phyloP scores from a whole-genome alignment of 1,140 invertebrate genomes.

The Neuroterus valhalla region DNA sequence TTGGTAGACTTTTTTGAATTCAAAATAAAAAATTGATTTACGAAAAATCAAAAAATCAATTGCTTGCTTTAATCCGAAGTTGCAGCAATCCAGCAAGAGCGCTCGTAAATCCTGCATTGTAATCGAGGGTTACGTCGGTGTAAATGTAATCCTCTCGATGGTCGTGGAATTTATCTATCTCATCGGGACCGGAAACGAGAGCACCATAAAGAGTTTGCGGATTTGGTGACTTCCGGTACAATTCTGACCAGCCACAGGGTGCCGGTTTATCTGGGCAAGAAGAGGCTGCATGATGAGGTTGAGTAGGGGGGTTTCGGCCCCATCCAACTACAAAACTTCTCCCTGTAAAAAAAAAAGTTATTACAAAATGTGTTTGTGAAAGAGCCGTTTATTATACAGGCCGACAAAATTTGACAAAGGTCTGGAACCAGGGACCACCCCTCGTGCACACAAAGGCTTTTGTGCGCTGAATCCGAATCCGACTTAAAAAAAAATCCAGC shows the following conservation, averaged over 20 bases:
- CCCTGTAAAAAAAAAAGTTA: constrained; percentile 62
- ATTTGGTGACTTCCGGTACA: constrained; percentile 70
- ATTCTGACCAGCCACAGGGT: constrained; percentile 75
- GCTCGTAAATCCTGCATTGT: constrained; percentile 78
- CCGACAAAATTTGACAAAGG: too few species aligned
- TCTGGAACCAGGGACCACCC: too few species aligned
- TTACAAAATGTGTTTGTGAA: constrained; percentile 1
- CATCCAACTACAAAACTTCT: constrained; percentile 81
- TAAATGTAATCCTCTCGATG: constrained; percentile 75
- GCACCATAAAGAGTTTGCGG: constrained; percentile 77
- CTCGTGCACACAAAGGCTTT: too few species aligned
- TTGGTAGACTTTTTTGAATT: background rate
- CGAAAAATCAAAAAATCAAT: background rate
- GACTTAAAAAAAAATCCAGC: too few species aligned
- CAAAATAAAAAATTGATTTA: background rate
- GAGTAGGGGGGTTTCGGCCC: constrained; percentile 77
- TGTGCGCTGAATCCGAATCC: too few species aligned
- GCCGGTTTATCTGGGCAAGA: constrained; percentile 75
- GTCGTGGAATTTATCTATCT: constrained; percentile 76
- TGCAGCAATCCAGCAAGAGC: constrained; percentile 73
- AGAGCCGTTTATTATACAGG: too few species aligned
- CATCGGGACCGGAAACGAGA: constrained; percentile 77
- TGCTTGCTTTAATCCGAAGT: constrained; percentile 44
- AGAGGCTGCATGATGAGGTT: constrained; percentile 76
- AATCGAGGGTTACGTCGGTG: constrained; percentile 78